Evolutionary conservation across 2,797 vertebrate genomes (phyloP).

Genomic region (Pyrocephalus nanus): DNA sequence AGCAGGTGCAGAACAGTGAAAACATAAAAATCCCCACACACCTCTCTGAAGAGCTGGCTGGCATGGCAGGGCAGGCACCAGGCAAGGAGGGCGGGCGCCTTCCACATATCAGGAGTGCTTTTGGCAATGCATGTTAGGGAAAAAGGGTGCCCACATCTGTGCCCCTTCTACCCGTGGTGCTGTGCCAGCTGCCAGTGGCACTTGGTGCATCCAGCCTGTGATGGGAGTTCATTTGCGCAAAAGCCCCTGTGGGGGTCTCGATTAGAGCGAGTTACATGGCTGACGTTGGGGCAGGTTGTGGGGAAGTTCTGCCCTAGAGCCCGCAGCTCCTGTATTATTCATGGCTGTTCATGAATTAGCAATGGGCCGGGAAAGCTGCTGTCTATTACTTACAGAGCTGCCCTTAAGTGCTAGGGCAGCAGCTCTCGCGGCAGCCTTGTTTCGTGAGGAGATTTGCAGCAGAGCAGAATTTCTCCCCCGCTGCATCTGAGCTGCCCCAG

Average conservation of each 20-base stretch:
- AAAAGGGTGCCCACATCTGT: neutral
- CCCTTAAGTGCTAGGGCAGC: neutral
- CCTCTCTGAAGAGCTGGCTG: neutral
- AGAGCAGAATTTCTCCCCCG: neutral
- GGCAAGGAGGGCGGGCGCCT: neutral
- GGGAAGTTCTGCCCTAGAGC: constrained; percentile 51
- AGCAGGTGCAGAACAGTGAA: fast-evolving
- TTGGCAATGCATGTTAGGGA: neutral
- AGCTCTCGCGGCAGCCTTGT: neutral
- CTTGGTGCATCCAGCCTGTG: neutral
- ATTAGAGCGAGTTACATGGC: constrained; percentile 32
- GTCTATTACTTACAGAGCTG: constrained; percentile 44
- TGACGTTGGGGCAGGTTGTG: constrained; percentile 55
- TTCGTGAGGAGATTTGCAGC: neutral
- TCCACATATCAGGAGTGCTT: neutral
- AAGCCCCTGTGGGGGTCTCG: constrained; percentile 29
- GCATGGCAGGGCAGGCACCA: neutral
- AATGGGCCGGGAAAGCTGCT: constrained; percentile 25
- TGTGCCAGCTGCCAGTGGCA: neutral
- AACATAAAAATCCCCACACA: neutral
- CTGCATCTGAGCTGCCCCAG: neutral
- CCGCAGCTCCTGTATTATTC: constrained; percentile 65
- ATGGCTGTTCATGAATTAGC: constrained; percentile 66
- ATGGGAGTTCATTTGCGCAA: constrained; percentile 64
- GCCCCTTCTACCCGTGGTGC: fast-evolving